Base-by-base conservation (phyloP, 2,797 vertebrate genomes). In the Petrocephalus schoutedeni region DNA sequence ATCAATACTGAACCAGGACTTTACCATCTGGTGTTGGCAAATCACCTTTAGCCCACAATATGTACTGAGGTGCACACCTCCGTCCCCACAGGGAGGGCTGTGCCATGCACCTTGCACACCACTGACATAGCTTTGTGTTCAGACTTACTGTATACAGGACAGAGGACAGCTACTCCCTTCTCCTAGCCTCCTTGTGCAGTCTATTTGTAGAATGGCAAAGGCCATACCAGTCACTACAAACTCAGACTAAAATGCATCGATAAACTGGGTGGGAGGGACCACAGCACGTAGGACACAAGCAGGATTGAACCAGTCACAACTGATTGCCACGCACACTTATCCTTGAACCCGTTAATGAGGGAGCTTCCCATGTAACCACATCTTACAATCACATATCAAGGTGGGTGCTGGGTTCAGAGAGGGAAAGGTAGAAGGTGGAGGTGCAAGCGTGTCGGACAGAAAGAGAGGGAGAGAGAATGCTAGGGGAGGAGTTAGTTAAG, bases 401-500 rank as follows among this genome's bases (percentile, higher is more conserved):
- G 74, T 32, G 16, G 54, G 21, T 2, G 84, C 7, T 86, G 84
- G 56, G 59, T 86, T 61, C n/a, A 10, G 36, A 86, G 36, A 64
- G 57, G 36, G 85, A 86, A 32, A 32, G 64, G 28, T 32, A 67
- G 28, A 8, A 28, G 23, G 28, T 85, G 19, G 58, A 21, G 85
- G 57, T 36, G 49, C 53, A 77, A n/a, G 87, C 45, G 36, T 57
- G 67, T 49, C 57, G 23, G 36, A 2, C 0, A 64, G 58, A 23
- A 41, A 87, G 21, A 57, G 54, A 32, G 54, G 88, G 88, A 87
- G 82, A 21, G 59, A 53, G 56, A 14, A 59, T 14, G 49, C 4
- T 23, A 28, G 28, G 89, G 87, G 0, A 12, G 87, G 88, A 88
- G 88, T 90, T 64, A 92, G 90, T 90, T 87, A 86, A 91, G 91